Conservation (phyloP, 2,888 invertebrate species). For the Venustoraphidia nigricollis region DNA sequence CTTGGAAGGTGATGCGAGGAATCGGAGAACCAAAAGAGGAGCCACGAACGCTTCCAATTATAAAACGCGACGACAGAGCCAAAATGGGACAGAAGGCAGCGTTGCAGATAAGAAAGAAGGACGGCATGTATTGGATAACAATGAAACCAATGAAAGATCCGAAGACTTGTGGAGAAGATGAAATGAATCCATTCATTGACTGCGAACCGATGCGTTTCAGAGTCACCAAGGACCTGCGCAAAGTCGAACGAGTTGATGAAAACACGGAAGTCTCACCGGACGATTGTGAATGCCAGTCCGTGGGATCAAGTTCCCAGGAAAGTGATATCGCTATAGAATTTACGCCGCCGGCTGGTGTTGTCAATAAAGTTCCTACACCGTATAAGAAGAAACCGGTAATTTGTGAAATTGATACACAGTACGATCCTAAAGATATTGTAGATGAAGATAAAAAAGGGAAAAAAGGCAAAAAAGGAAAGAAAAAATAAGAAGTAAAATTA, state of each 20-base stretch:
- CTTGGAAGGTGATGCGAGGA: slow-evolving; percentile 20
- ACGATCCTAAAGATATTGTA: slow-evolving; percentile 17
- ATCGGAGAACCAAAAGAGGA: slow-evolving; percentile 25
- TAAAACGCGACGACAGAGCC: slow-evolving; percentile 25
- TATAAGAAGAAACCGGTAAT: slow-evolving; percentile 1
- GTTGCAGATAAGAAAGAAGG: slow-evolving; percentile 21
- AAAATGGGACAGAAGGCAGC: slow-evolving; percentile 31
- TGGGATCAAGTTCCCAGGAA: slow-evolving; percentile 32
- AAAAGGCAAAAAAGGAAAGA: slow-evolving; percentile 10
- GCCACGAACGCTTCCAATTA: slow-evolving; percentile 16
- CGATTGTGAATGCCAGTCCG: slow-evolving; percentile 17
- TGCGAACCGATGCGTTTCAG: slow-evolving; percentile 5
- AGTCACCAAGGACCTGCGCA: slow-evolving; percentile 1
- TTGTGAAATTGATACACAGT: slow-evolving; percentile 1
- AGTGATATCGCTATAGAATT: slow-evolving; percentile 56
- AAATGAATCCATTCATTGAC: slow-evolving; percentile 3
- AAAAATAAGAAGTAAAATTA: slow-evolving; percentile 1
- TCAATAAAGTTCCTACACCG: slow-evolving; percentile 36
- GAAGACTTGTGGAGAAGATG: background rate
- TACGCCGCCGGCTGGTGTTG: slow-evolving; percentile 53
- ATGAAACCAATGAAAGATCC: slow-evolving; percentile 8
- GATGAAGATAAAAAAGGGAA: slow-evolving; percentile 9
- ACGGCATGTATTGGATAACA: slow-evolving; percentile 5
- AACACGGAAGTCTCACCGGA: too few relatives aligned
- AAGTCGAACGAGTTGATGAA: background rate